These are phyloP conservation scores for Gallinago nigripennis DNA, from an alignment of 2,797 vertebrate genomes.

Conservation along the genomic window DNA sequence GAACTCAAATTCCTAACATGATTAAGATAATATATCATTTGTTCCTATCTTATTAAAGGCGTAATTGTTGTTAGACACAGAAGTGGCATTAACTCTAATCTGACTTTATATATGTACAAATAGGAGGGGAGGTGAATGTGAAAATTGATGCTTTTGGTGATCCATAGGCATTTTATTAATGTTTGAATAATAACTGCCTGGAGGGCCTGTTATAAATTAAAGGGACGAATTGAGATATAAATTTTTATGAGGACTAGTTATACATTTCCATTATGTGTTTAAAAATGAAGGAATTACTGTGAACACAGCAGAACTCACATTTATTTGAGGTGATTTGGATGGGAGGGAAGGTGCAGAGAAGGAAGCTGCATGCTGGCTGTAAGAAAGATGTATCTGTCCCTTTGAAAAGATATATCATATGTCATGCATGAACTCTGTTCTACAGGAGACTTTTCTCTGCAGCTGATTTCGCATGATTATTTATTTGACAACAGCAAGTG, in stretches of 20 bases:
- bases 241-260: slow-evolving; percentile 96
- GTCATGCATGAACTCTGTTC: slow-evolving; percentile 77
- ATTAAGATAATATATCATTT: slow-evolving; percentile 91
- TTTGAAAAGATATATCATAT: slow-evolving; percentile 81
- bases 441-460: slow-evolving; percentile 62
- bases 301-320: slow-evolving; percentile 78
- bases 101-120: slow-evolving; percentile 88
- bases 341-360: slow-evolving; percentile 61
- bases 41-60: slow-evolving; percentile 84
- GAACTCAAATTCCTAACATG: slow-evolving; percentile 77
- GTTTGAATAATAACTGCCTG: slow-evolving; percentile 98
- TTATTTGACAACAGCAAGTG: slow-evolving; percentile 74
- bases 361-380: slow-evolving; percentile 58
- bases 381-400: slow-evolving; percentile 84
- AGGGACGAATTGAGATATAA: slow-evolving; percentile 91
- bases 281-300: slow-evolving; percentile 93
- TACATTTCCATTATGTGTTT: slow-evolving; percentile 95
- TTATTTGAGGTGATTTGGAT: slow-evolving; percentile 83
- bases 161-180: slow-evolving; percentile 97
- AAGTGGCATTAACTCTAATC: slow-evolving; percentile 80
- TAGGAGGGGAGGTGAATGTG: slow-evolving; percentile 82
- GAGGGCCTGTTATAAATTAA: slow-evolving; percentile 95
- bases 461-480: slow-evolving; percentile 74
- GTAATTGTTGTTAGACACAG: slow-evolving; percentile 90
- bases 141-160: slow-evolving; percentile 89